A percentile compares a stretch with the other conserved stretches of the same genome.
Evolutionary conservation across 2,797 vertebrate species (phyloP).

Genomic region (Enteromius anoplus): DNA sequence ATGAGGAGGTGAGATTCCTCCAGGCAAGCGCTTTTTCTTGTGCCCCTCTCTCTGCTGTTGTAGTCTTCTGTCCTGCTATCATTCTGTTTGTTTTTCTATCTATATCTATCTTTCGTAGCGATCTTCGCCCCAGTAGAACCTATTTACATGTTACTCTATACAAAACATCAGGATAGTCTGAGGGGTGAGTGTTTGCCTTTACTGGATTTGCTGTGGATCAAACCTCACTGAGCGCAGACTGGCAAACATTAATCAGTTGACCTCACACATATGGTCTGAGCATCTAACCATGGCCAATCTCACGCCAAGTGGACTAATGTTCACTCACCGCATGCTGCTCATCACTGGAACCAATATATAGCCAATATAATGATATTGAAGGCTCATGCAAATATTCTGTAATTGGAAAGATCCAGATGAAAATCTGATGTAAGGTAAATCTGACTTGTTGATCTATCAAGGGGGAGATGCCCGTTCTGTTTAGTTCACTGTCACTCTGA

Average conservation of each 20-base stretch:
- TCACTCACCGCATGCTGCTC: slow-evolving; percentile 28
- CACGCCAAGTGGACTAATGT: slow-evolving; percentile 45
- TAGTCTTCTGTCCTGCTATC: not conserved
- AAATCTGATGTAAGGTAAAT: not conserved
- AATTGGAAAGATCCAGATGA: not conserved
- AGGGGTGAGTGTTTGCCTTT: slow-evolving; percentile 23
- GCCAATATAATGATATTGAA: not conserved
- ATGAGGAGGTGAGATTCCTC: slow-evolving; percentile 28
- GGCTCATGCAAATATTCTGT: not conserved
- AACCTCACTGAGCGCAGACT: slow-evolving; percentile 43
- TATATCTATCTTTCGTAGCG: not conserved
- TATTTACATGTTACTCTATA: not conserved
- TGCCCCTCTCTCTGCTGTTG: not conserved
- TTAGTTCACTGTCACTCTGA: not conserved
- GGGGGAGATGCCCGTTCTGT: not conserved
- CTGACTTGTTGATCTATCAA: not conserved
- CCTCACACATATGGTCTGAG: slow-evolving; percentile 41
- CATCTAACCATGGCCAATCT: slow-evolving; percentile 42
- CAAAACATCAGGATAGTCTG: not conserved
- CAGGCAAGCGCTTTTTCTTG: not conserved
- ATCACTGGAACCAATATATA: not conserved
- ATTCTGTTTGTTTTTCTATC: slow-evolving; percentile 13
- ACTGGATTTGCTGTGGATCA: slow-evolving; percentile 64
- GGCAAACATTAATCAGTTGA: slow-evolving; percentile 53
- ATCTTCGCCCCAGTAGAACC: not conserved